phyloP scores from a whole-genome alignment of 2,113 vertebrate species.

The Gavialis gangeticus region DNA sequence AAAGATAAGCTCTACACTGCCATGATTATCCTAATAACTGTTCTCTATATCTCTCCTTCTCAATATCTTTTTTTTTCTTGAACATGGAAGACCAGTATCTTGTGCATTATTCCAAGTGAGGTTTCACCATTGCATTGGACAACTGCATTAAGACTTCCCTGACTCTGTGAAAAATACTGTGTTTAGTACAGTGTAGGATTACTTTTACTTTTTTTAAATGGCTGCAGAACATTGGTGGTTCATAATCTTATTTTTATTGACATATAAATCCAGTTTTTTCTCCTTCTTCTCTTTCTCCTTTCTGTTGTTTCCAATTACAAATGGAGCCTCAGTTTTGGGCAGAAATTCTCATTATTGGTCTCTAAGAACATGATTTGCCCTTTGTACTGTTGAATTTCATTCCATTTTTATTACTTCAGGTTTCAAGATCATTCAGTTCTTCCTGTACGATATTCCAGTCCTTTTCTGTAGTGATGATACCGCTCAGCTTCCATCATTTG shows the following conservation, averaged over 20 bases:
- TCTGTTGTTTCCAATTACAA: not conserved
- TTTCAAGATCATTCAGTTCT: not conserved
- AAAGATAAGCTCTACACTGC: not conserved
- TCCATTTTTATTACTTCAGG: not conserved
- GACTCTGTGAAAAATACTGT: not conserved
- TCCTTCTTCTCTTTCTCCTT: not conserved
- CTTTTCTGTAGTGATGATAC: not conserved
- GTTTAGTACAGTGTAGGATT: not conserved
- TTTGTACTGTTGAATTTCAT: not conserved
- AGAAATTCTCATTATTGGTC: too few species aligned
- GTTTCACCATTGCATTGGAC: not conserved
- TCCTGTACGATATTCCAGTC: not conserved
- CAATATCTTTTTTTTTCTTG: constrained; percentile 43
- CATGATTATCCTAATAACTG: constrained; percentile 27
- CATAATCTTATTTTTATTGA: not conserved
- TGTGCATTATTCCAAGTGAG: not conserved
- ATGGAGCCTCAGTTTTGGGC: too few species aligned
- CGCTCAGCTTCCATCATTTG: not conserved
- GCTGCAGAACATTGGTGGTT: not conserved
- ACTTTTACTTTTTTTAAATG: not conserved
- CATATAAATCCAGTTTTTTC: not conserved
- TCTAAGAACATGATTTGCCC: too few species aligned
- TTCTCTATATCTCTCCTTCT: constrained; percentile 1
- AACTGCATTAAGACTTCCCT: not conserved
- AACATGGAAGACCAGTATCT: constrained; percentile 5